These are phyloP conservation scores for Synanthedon myopaeformis DNA, from an alignment of 2,888 invertebrate species.

Conservation along the genomic window DNA sequence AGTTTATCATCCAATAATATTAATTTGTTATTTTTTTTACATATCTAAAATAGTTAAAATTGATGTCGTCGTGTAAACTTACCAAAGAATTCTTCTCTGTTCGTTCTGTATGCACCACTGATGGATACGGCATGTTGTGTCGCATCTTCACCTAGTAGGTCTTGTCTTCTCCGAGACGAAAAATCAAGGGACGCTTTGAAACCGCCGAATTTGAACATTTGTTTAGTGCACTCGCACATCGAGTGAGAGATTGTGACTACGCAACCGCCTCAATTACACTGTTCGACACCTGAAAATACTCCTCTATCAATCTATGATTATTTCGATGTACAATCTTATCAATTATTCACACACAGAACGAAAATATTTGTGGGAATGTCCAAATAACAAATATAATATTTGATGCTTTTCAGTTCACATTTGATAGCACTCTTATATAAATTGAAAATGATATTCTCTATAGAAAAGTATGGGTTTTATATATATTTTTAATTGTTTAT, in stretches of 20 bases:
- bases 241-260: conserved; percentile 5
- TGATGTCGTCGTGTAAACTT: conserved; percentile 6
- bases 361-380: too few relatives aligned
- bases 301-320: background rate
- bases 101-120: conserved; percentile 42
- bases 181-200: conserved; percentile 45
- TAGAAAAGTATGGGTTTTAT: too few relatives aligned
- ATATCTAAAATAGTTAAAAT: conserved; percentile 1
- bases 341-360: background rate
- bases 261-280: conserved; percentile 17
- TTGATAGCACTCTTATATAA: too few relatives aligned
- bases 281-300: conserved; percentile 15
- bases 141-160: conserved; percentile 13
- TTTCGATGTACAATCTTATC: background rate
- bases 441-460: too few relatives aligned
- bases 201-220: conserved; percentile 38
- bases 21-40: too few relatives aligned
- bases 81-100: conserved; percentile 45
- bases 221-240: background rate
- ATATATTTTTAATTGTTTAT: too few relatives aligned
- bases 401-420: too few relatives aligned
- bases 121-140: conserved; percentile 21
- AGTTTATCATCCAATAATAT: too few relatives aligned
- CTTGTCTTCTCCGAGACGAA: conserved; percentile 15
- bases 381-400: too few relatives aligned